Evolutionary conservation across 2,888 invertebrate species (phyloP).

Genomic region (Tiphia femorata): DNA sequence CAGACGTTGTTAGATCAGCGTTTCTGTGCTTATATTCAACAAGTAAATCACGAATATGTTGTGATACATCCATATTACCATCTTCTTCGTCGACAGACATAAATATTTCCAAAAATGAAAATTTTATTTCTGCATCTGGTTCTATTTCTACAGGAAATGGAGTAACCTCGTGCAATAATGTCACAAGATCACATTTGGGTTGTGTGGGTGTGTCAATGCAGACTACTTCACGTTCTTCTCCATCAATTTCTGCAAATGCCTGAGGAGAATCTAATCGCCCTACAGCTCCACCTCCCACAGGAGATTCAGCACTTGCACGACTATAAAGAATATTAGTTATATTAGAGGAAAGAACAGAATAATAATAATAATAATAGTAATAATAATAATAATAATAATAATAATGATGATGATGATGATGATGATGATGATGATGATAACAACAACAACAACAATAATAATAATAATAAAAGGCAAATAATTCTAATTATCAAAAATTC

Average conservation of each 20-base stretch:
- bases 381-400: no score
- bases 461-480: no score
- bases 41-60: constrained; percentile 75
- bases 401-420: no score
- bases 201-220: constrained; percentile 82
- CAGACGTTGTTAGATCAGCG: constrained; percentile 24
- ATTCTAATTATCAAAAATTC: no score
- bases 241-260: constrained; percentile 86
- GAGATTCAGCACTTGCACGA: constrained; percentile 63
- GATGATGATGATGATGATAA: no score
- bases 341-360: no score
- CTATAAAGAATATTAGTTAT: no score
- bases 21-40: constrained; percentile 73
- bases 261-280: constrained; percentile 73
- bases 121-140: constrained; percentile 57
- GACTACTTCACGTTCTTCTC: constrained; percentile 83
- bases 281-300: constrained; percentile 70
- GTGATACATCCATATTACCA: constrained; percentile 66
- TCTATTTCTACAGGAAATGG: constrained; percentile 69
- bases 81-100: constrained; percentile 76
- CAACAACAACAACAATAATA: no score
- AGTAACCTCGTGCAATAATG: constrained; percentile 78
- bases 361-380: no score
- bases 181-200: constrained; percentile 78
- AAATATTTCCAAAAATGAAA: constrained; percentile 71